A percentile compares a stretch with the other conserved stretches of the same genome.
phyloP scores from a whole-genome alignment of 2,113 vertebrate species.

The Eira barbara region DNA sequence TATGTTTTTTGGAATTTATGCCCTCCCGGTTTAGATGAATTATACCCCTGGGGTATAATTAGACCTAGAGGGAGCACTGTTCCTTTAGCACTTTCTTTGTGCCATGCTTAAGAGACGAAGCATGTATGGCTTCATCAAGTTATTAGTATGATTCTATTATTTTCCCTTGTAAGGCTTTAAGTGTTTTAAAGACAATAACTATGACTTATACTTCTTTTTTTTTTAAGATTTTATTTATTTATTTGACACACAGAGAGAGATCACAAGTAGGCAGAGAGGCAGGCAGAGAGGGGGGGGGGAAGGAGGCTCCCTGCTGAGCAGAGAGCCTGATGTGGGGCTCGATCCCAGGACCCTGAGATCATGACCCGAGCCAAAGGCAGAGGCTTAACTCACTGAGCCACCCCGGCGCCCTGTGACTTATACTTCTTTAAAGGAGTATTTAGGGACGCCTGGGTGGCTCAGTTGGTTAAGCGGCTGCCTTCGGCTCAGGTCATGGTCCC shows the following conservation, averaged over 20 bases:
- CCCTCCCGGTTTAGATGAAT: slow-evolving; percentile 57
- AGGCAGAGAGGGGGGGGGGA: too few relatives aligned
- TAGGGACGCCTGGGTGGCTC: too few relatives aligned
- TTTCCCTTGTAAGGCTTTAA: neutral
- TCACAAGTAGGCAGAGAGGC: too few relatives aligned
- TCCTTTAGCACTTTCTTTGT: slow-evolving; percentile 52
- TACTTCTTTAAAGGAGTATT: neutral
- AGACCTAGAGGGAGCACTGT: slow-evolving; percentile 27
- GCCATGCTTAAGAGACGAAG: neutral
- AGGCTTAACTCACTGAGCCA: too few relatives aligned
- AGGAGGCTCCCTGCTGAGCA: too few relatives aligned
- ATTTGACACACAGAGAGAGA: too few relatives aligned
- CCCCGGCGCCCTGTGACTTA: neutral
- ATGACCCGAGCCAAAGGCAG: too few relatives aligned
- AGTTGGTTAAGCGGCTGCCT: too few relatives aligned
- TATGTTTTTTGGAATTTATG: slow-evolving; percentile 67
- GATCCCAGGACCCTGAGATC: too few relatives aligned
- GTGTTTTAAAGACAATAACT: neutral
- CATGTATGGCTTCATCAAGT: neutral
- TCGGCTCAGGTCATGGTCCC: too few relatives aligned
- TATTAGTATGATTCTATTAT: slow-evolving; percentile 6
- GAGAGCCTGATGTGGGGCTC: too few relatives aligned
- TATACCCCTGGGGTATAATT: slow-evolving; percentile 25
- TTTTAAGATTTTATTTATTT: too few relatives aligned
- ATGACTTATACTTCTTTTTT: neutral